phyloP scores from a whole-genome alignment of 2,888 invertebrate genomes.

The Cecidostiba fungosa region DNA sequence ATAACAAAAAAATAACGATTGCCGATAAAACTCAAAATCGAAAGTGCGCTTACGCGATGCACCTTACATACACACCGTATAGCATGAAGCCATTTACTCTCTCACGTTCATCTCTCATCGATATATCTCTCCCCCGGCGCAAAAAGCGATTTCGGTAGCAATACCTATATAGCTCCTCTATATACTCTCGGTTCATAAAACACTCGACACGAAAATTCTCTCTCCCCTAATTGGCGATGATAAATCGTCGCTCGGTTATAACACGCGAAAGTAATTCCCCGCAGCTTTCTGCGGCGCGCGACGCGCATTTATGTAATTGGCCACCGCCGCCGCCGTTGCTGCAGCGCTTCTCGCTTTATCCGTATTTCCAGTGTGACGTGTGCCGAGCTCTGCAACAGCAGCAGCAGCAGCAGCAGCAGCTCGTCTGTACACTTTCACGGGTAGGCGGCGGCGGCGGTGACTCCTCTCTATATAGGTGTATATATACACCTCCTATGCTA shows the following conservation, averaged over 20 bases:
- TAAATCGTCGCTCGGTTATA: slow-evolving; percentile 32
- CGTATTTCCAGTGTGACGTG: slow-evolving; percentile 53
- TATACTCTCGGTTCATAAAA: background rate
- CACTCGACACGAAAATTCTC: slow-evolving; percentile 3
- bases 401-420: background rate
- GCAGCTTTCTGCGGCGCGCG: background rate
- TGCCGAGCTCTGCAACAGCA: slow-evolving; percentile 5
- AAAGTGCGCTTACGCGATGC: background rate
- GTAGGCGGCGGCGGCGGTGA: slow-evolving; percentile 62
- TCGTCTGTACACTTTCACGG: slow-evolving; percentile 56
- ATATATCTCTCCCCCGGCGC: background rate
- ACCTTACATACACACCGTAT: too few relatives aligned
- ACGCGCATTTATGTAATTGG: slow-evolving; percentile 60
- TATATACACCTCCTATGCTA: background rate
- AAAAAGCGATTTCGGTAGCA: background rate
- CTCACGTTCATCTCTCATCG: background rate
- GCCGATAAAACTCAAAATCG: background rate
- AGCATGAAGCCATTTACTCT: background rate
- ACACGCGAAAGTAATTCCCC: slow-evolving; percentile 44
- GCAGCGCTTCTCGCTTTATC: slow-evolving; percentile 38
- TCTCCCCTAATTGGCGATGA: slow-evolving; percentile 46
- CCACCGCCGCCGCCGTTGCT: slow-evolving; percentile 14
- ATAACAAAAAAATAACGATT: background rate
- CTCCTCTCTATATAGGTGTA: slow-evolving; percentile 34
- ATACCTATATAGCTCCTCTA: background rate